Evolutionary conservation across 2,888 invertebrate species (phyloP), one percentile per base, ranked within the genome.

Genomic region (Oligia strigilis): DNA sequence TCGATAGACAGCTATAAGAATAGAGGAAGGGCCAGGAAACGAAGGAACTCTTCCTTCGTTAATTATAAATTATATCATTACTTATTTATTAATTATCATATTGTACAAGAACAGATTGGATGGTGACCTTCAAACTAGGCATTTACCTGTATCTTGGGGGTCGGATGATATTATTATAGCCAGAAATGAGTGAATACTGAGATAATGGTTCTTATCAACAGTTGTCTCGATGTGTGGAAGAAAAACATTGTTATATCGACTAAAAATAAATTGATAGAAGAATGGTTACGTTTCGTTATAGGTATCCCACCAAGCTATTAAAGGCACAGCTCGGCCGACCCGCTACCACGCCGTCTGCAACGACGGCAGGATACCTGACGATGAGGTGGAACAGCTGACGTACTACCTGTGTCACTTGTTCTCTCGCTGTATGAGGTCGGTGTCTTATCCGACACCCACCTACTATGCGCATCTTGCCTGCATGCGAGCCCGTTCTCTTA

Each of bases 401-500:
- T 99, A 98, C 94, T 98, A 98, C 92, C 95, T 99, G 72, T 99
- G 99, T 91, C 99, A 99, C 93, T 95, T 99, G 96, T 99, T 98
- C 95, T 97, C 98, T 1, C 97, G 99, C 9, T 99, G 99, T 92
- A 98, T 98, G 85, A 97, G 99, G 90, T 96, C 98, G 64, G 99
- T 99, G 0, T 98, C 98, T 23, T 99, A 99, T 95, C 99, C 99
- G 9, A 98, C 99, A 3, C 99, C 99, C 1, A 99, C 99, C 0
- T 99, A 99, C 95, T 98, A 99, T 94, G 98, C 99, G 23, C 99
- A 99, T 95, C 97, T 99, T 74, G 98, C 98, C n/a, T 99, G 98
- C 19, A 98, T 98, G 75, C 97, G 99, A 29, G 98, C 97, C 3
- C 93, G 97, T 70, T 96, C 97, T 40, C 96, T 97, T 36, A 97